Evolutionary conservation across 2,113 vertebrate genomes (phyloP).

Genomic region (Numida meleagris): DNA sequence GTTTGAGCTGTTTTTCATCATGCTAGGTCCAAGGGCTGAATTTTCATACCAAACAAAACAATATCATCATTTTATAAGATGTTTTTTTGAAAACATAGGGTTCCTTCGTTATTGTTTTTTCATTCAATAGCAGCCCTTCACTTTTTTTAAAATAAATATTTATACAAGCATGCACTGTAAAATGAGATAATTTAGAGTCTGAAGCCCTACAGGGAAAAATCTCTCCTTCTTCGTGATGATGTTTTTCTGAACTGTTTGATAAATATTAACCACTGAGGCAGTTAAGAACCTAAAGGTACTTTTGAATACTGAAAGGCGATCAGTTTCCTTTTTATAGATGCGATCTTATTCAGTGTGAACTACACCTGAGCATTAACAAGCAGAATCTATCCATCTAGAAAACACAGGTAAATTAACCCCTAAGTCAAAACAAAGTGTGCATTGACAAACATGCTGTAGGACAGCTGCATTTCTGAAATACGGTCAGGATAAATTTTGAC

Average conservation of each 20-base stretch:
- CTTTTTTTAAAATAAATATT: conserved; percentile 30
- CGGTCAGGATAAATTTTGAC: neutral
- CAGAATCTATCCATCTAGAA: neutral
- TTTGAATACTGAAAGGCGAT: neutral
- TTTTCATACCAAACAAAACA: conserved; percentile 1
- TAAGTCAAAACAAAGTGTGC: neutral
- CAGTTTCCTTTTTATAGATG: neutral
- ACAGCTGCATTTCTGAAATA: neutral
- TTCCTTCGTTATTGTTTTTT: neutral
- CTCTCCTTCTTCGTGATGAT: neutral
- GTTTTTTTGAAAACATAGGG: neutral
- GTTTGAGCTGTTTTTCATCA: neutral
- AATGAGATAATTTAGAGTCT: neutral
- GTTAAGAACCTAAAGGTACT: conserved; percentile 8
- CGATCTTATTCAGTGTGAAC: neutral
- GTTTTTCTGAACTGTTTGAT: neutral
- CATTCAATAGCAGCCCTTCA: neutral
- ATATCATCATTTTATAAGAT: neutral
- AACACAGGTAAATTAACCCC: neutral
- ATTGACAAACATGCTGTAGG: neutral
- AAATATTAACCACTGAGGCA: neutral
- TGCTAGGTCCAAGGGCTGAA: neutral
- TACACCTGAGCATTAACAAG: neutral
- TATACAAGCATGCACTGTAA: neutral
- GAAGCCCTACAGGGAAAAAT: neutral